Evolutionary conservation across 1,140 invertebrate species (phyloP), one percentile per base, ranked within the genome.

Genomic region (Pseudomyrmex dendroicus): DNA sequence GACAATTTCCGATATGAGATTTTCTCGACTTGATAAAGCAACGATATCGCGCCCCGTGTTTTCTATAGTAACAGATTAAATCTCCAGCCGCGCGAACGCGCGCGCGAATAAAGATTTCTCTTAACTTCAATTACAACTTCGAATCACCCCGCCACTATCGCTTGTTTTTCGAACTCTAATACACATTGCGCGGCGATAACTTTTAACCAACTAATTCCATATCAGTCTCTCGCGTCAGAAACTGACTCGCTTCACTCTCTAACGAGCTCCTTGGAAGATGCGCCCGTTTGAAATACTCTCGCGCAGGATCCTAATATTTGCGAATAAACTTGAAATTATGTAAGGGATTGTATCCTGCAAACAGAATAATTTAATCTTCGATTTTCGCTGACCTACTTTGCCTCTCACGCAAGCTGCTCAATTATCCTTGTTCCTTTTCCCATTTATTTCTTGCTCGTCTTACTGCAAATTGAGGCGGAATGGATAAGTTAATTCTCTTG

Each of bases 1-100:
- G 54, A 80, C 76, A 80, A 70, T 80, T 80, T 48, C 76, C 76
- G 76, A 80, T 78, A 78, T 61, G 76, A 80, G 76, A 80, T 80
- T 61, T 57, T 61, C 66, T 35, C 54, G 12, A 44, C 15, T 70
- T 70, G 76, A 80, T 80, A 80, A 80, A 70, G 20, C 76, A 67
- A 70, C 64, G 66, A 80, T 80, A 80, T 80, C 76, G 20, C 66
- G 66, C 44, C 35, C 25, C 20, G 76, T 80, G 76, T 80, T 80
- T 80, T 80, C 76, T 80, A 70, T 70, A 61, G 64, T 61, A 80
- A 80, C 76, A 80, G 54, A 80, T 80, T 80, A 70, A 80, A 80
- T 70, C 54, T 70, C 64, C 66, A 70, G 46, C 35, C 35, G 35
- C 35, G 35, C 35, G 35, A 35, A 1, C 35, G 35, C 35, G 35